Percentiles rank a stretch among this genome's conserved stretches.
Evolutionary conservation across 2,797 vertebrate species (phyloP).

Genomic region (Chanos chanos): DNA sequence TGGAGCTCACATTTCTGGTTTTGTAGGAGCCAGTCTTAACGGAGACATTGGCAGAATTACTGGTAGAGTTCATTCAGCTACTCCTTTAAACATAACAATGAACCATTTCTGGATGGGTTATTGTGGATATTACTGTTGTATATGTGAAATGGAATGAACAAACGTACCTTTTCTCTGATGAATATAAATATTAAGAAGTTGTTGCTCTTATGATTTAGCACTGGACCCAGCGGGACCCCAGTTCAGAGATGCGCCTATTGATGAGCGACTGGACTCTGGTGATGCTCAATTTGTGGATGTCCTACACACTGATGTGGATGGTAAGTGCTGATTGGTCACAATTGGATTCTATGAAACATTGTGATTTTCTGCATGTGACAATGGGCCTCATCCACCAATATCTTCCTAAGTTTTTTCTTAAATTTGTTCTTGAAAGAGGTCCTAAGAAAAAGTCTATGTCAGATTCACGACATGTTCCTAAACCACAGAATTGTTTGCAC

Average conservation of each 20-base stretch:
- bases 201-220: conserved; percentile 63
- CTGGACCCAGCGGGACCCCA: conserved; percentile 91
- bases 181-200: background rate
- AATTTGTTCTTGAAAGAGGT: too few species aligned
- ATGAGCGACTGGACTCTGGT: conserved; percentile 71
- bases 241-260: conserved; percentile 62
- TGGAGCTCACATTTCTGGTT: conserved; percentile 91
- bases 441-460: too few species aligned
- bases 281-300: conserved; percentile 91
- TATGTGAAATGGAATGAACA: background rate
- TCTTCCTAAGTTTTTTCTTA: too few species aligned
- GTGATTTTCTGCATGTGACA: background rate
- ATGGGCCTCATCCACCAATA: too few species aligned
- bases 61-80: conserved; percentile 65
- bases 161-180: background rate
- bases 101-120: background rate
- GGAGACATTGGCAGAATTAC: conserved; percentile 89
- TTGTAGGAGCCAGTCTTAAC: conserved; percentile 78
- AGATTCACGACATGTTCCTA: too few species aligned
- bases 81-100: background rate
- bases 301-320: conserved; percentile 84
- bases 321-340: conserved; percentile 65
- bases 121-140: too few species aligned
- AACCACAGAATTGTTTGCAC: too few species aligned
- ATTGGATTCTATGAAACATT: background rate